These are phyloP conservation scores for Indicator indicator DNA, from an alignment of 2,113 vertebrate species.

Conservation along the genomic window DNA sequence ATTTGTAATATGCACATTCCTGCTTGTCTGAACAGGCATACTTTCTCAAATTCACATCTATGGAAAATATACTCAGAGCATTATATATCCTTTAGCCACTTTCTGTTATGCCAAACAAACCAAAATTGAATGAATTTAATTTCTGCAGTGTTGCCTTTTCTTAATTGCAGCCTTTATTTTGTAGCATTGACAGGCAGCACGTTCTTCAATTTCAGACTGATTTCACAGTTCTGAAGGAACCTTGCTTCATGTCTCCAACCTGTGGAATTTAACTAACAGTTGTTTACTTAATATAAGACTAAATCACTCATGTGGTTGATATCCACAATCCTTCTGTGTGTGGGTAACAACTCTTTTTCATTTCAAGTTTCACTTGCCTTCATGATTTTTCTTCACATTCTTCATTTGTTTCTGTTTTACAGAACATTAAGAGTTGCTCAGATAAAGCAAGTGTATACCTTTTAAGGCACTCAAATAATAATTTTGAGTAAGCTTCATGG, in stretches of 20 bases:
- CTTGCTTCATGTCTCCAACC: neutral
- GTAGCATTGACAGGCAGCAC: neutral
- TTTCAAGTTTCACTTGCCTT: neutral
- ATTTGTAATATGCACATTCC: neutral
- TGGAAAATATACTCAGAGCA: neutral
- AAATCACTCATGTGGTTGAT: neutral
- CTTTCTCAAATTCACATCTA: neutral
- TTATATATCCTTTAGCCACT: neutral
- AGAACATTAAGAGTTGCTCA: neutral
- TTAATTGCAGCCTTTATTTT: neutral
- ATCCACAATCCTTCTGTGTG: neutral
- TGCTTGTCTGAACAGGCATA: fast-evolving
- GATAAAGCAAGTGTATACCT: neutral
- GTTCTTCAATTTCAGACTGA: neutral
- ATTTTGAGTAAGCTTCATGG: neutral
- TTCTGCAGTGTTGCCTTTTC: neutral
- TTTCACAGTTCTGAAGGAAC: neutral
- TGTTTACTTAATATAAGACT: neutral
- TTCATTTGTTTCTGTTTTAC: neutral
- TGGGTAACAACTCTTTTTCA: neutral
- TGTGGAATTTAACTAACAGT: neutral
- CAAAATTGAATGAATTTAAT: neutral
- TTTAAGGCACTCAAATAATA: neutral
- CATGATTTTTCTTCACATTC: neutral
- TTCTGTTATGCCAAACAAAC: neutral